Percentiles rank a stretch among this genome's conserved stretches.
Evolutionary conservation across 2,113 vertebrate species (phyloP).

Genomic region (Bos indicus): DNA sequence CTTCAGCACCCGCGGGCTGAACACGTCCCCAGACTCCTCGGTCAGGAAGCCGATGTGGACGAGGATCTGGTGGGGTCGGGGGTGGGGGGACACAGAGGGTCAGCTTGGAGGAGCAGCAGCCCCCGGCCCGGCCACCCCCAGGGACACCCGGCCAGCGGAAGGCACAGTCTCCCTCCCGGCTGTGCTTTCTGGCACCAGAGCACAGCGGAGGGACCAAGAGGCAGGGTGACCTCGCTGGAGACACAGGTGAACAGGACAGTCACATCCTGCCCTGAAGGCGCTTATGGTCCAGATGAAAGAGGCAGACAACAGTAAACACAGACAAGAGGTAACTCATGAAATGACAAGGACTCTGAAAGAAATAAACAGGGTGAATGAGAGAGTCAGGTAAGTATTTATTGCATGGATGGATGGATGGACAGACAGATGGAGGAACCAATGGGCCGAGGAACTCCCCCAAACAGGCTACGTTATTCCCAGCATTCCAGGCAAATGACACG

Average conservation of each 20-base stretch:
- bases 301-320: not conserved
- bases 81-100: not conserved
- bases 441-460: not conserved
- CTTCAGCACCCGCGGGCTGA: constrained; percentile 96
- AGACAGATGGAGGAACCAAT: not conserved
- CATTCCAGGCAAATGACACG: not conserved
- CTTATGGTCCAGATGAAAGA: not conserved
- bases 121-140: not conserved
- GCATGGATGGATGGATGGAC: not conserved
- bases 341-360: not conserved
- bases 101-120: not conserved
- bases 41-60: constrained; percentile 97
- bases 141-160: not conserved
- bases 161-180: not conserved
- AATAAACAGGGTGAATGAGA: not conserved
- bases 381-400: not conserved
- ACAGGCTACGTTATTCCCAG: not conserved
- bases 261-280: not conserved
- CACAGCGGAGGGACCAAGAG: not conserved
- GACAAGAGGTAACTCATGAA: constrained; percentile 30
- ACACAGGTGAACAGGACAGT: not conserved
- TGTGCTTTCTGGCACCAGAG: not conserved
- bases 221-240: not conserved
- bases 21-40: constrained; percentile 96
- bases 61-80: constrained; percentile 83